phyloP scores from a whole-genome alignment of 2,888 invertebrate genomes.

The Lissocephala sabroskyi region DNA sequence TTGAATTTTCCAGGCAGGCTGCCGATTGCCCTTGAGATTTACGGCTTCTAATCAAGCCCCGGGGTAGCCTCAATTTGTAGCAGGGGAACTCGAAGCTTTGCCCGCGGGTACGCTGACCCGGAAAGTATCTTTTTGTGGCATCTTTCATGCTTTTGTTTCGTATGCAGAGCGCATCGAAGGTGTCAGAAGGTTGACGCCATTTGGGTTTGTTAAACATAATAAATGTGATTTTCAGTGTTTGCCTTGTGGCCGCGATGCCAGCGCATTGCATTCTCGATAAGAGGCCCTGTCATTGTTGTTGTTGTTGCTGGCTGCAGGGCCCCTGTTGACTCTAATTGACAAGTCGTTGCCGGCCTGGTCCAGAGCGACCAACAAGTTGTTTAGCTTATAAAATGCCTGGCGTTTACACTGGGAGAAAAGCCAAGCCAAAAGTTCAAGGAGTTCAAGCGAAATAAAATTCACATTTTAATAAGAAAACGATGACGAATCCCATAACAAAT shows the following conservation, averaged over 20 bases:
- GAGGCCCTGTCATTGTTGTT: constrained; percentile 20
- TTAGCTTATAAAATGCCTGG: constrained; percentile 18
- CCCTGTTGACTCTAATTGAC: constrained; percentile 62
- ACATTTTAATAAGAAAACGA: too few species aligned
- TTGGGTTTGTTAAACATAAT: constrained; percentile 60
- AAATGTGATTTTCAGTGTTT: constrained; percentile 50
- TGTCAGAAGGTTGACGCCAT: constrained; percentile 52
- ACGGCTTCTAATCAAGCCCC: constrained; percentile 51
- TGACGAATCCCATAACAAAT: too few species aligned
- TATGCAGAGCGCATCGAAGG: constrained; percentile 26
- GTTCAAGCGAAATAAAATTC: too few species aligned
- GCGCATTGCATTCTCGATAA: constrained; percentile 1
- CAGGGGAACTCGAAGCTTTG: constrained; percentile 61
- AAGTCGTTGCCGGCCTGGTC: constrained; percentile 42
- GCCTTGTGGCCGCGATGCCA: constrained; percentile 36
- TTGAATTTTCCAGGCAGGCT: background rate
- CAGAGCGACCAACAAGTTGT: constrained; percentile 20
- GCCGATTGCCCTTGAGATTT: constrained; percentile 47
- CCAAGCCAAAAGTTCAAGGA: background rate
- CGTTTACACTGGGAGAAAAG: too few species aligned
- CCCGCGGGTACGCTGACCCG: too few species aligned
- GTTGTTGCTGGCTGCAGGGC: constrained; percentile 11
- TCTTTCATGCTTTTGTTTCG: too few species aligned
- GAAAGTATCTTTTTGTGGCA: too few species aligned
- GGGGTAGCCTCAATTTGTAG: constrained; percentile 54